phyloP scores from a whole-genome alignment of 2,797 vertebrate species.

The Pristis pectinata region DNA sequence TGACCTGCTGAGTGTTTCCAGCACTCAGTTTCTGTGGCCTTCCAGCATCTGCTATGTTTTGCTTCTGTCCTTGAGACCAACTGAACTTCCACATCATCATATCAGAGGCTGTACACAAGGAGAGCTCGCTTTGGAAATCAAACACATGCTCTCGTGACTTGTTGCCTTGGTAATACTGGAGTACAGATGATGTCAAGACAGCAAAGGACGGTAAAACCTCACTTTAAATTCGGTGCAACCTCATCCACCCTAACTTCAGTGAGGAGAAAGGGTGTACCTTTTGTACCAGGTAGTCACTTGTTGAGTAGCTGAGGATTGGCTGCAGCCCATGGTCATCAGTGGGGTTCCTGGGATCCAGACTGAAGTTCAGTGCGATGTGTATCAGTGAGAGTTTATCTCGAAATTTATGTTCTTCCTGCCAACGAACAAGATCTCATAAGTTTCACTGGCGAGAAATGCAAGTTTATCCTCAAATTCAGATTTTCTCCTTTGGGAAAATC shows the following conservation, averaged over 20 bases:
- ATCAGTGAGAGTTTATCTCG: constrained; percentile 87
- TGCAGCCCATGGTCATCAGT: constrained; percentile 66
- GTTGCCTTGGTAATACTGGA: not conserved
- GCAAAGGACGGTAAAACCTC: not conserved
- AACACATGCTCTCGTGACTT: not conserved
- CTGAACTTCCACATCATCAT: too few relatives aligned
- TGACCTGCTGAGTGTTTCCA: too few relatives aligned
- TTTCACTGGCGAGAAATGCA: constrained; percentile 1
- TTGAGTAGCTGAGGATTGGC: constrained; percentile 80
- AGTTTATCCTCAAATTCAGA: constrained; percentile 34
- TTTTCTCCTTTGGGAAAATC: not conserved
- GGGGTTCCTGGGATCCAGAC: constrained; percentile 67
- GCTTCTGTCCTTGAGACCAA: too few relatives aligned
- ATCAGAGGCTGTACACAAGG: too few relatives aligned
- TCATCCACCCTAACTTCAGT: not conserved
- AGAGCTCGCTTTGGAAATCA: too few relatives aligned
- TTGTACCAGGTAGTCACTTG: constrained; percentile 67
- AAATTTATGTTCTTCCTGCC: constrained; percentile 82
- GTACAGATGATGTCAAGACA: not conserved
- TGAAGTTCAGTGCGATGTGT: constrained; percentile 76
- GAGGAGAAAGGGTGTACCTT: constrained; percentile 60
- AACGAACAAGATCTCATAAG: not conserved
- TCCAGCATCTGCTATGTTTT: too few relatives aligned
- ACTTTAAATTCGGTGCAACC: not conserved
- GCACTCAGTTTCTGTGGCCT: too few relatives aligned